A percentile compares a stretch with the other conserved stretches of the same genome.
These are phyloP conservation scores for Leptinotarsa lineolata DNA, from an alignment of 1,140 invertebrate species.

Conservation along the genomic window DNA sequence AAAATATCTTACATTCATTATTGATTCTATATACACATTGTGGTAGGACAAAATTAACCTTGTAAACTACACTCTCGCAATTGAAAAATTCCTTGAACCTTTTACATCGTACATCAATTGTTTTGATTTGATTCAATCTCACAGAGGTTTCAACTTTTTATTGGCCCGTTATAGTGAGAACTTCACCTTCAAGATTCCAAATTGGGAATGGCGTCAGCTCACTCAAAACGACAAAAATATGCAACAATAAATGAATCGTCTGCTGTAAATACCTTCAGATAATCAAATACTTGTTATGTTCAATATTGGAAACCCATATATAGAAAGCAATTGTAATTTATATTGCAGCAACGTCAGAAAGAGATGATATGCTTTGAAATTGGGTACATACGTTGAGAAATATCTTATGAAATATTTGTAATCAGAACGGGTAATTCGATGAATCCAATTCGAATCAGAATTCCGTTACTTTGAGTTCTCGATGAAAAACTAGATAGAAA, in stretches of 20 bases:
- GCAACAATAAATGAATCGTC: not conserved
- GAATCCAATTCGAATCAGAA: too few relatives aligned
- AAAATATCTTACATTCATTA: too few relatives aligned
- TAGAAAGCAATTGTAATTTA: slow-evolving; percentile 10
- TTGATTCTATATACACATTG: too few relatives aligned
- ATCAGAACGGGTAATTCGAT: too few relatives aligned
- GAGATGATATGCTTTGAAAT: slow-evolving; percentile 10
- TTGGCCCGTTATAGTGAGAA: not conserved
- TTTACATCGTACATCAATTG: too few relatives aligned
- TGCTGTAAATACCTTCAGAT: slow-evolving; percentile 13
- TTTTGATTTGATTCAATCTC: too few relatives aligned
- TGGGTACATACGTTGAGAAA: not conserved
- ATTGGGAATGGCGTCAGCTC: not conserved
- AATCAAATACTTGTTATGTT: slow-evolving; percentile 10
- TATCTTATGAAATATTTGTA: not conserved
- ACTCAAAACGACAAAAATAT: not conserved
- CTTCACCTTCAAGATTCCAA: slow-evolving; percentile 5
- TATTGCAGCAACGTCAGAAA: not conserved
- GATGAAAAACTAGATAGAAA: too few relatives aligned
- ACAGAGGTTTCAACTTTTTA: too few relatives aligned
- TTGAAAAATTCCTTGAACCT: too few relatives aligned
- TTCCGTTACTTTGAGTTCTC: too few relatives aligned
- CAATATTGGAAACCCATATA: slow-evolving; percentile 9
- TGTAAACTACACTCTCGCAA: too few relatives aligned
- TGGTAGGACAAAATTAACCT: too few relatives aligned